Percentiles rank a stretch among this genome's conserved stretches.
Conservation (phyloP, 2,888 invertebrate species). For the Cryptosula pallasiana region DNA sequence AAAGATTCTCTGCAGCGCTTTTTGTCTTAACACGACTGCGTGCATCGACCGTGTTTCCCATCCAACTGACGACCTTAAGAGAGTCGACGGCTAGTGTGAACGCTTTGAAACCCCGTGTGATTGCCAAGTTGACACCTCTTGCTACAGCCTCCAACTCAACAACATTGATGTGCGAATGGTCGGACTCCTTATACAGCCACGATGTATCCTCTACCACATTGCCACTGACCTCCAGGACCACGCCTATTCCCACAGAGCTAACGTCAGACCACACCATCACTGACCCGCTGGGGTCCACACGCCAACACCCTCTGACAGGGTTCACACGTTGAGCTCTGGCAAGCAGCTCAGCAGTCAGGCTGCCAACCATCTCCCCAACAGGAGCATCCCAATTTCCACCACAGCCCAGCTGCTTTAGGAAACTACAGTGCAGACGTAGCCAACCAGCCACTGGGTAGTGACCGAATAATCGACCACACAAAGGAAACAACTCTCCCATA, state of each 20-base stretch:
- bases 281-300: neutral
- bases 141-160: no score
- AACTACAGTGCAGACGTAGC: neutral
- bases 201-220: neutral
- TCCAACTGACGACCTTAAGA: neutral
- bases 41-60: no score
- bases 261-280: slow-evolving; percentile 9
- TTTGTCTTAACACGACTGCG: no score
- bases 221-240: neutral
- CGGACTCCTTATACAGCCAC: slow-evolving; percentile 2
- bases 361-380: neutral
- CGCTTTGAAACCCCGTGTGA: neutral
- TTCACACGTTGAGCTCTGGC: neutral
- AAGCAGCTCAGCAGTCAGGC: neutral
- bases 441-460: slow-evolving; percentile 10
- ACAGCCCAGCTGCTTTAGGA: neutral
- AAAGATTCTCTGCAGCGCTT: no score
- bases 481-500: neutral
- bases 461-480: neutral
- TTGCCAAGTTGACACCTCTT: no score
- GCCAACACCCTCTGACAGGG: neutral
- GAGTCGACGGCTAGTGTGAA: neutral
- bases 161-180: slow-evolving; percentile 19
- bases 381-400: neutral
- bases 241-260: slow-evolving; percentile 8